Base-by-base conservation (phyloP, 2,113 vertebrate species). In the Raja brachyura region DNA sequence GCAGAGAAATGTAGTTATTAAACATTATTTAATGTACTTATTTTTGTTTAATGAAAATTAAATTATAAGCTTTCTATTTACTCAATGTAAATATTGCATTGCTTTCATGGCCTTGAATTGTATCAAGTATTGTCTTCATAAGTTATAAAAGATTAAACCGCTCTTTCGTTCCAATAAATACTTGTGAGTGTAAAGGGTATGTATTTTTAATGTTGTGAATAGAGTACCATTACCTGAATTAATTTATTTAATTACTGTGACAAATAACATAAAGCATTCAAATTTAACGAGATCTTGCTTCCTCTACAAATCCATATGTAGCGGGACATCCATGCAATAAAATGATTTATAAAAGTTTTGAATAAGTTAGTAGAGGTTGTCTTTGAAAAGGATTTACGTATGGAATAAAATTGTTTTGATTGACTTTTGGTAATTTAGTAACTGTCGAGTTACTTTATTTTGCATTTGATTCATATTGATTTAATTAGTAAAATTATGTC, bases 61-160 rank as follows among this genome's bases (percentile, higher is more conserved):
- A 92, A 39, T 92, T 92, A 92, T 92, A 73, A 73, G 31, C 33
- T 48, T 92, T 92, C 28, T 73, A 73, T 70, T 73, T 54, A 92
- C 90, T 92, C 66, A 39, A 70, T 73, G 33, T 92, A 90, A 70
- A 90, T 90, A 90, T 90, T 90, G 61, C 63, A 54, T 92, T 92
- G 68, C 90, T 92, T 74, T 92, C 68, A 25, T 73, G 33, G 7
- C 11, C 6, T 92, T 90, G 31, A 90, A 33, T n/a, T 92, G 90
- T 73, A 74, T 74, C 68, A 74, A 92, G 48, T 73, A 92, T 92
- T 22, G 68, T 3, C 33, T 73, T 73, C 70, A 92, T 73, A 73
- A 73, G 48, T 73, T 92, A 92, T 74, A 92, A 92, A 92, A 73
- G 66, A 73, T 92, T 48, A 73, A 92, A 92, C 90, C 10, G 33